A percentile compares a stretch with the other conserved stretches of the same genome.
Conservation (phyloP, 2,113 vertebrate species). For the Orthochromis malagaraziensis region DNA sequence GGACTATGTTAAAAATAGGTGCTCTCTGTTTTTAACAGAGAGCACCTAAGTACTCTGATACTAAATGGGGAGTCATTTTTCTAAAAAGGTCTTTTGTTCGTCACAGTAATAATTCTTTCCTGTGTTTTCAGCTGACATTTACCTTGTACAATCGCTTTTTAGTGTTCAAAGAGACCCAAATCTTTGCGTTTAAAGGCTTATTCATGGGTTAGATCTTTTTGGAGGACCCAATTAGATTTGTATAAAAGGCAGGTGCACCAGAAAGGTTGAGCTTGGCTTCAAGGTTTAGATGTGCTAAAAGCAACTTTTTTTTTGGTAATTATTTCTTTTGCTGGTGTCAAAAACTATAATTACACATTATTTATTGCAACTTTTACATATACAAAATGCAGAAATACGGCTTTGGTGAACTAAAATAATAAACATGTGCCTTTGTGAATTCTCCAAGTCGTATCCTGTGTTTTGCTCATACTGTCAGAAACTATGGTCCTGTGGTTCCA, state of each 20-base stretch:
- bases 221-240: not conserved
- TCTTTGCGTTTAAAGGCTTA: not conserved
- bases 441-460: rapidly evolving
- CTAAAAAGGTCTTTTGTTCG: not conserved
- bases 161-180: not conserved
- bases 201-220: not conserved
- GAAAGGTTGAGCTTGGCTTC: not conserved
- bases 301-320: not conserved
- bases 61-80: not conserved
- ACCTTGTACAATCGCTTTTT: not conserved
- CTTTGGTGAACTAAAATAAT: not conserved
- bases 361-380: not conserved
- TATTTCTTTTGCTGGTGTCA: not conserved
- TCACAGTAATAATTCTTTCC: not conserved
- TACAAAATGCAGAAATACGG: not conserved
- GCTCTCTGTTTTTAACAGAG: too few species aligned
- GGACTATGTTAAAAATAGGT: not conserved
- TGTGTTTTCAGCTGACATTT: not conserved
- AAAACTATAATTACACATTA: not conserved
- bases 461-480: not conserved
- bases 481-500: not conserved
- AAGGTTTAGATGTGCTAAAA: not conserved
- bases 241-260: not conserved
- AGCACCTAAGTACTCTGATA: not conserved
- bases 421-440: not conserved